Evolutionary conservation across 2,113 vertebrate genomes (phyloP), one percentile per base, ranked within the genome.

Genomic region (Trematocara unimaculatum): DNA sequence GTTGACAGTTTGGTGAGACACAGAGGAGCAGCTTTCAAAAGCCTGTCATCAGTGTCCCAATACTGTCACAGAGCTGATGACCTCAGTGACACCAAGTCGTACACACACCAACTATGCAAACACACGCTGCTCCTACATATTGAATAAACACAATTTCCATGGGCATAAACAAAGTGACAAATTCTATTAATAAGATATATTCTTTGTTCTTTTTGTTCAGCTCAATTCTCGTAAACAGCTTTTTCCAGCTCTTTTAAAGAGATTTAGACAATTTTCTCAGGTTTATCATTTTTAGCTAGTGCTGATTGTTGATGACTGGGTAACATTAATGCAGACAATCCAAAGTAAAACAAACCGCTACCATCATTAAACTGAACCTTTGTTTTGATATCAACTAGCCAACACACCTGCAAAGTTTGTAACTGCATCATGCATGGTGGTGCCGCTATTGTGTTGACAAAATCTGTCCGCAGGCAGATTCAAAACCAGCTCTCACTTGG

Each of bases 1-100:
- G 94, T 58, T 94, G 94, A 94, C 95, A 95, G 93, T 79, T 89
- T 13, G 29, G 86, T 23, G 87, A 84, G 78, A 92, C 86, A 54
- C 79, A 35, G 72, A 84, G 55, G 64, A 74, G 9, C 81, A 54
- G 79, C 89, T 93, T 87, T 89, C 88, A 89, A 4, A 67, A 55
- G 86, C 60, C 82, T 80, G 82, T 90, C 88, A 90, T 90, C 94
- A 55, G 26, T 23, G 79, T 84, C 87, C 67, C 84, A 79, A 23
- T 35, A 67, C 87, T 87, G 85, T 87, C 82, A 38, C 81, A 64
- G 81, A 15, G 64, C 81, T 78, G 79, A 89, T 87, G 90, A 91
- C 89, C 90, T 88, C 90, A 70, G 54, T 87, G 90, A 92, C 91
- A 91, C 89, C 84, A 11, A 87, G 35, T 70, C 14, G 58, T 13